Conservation (phyloP, 37 sponge, comb jelly and placozoan species). For the Mnemiopsis leidyi region DNA sequence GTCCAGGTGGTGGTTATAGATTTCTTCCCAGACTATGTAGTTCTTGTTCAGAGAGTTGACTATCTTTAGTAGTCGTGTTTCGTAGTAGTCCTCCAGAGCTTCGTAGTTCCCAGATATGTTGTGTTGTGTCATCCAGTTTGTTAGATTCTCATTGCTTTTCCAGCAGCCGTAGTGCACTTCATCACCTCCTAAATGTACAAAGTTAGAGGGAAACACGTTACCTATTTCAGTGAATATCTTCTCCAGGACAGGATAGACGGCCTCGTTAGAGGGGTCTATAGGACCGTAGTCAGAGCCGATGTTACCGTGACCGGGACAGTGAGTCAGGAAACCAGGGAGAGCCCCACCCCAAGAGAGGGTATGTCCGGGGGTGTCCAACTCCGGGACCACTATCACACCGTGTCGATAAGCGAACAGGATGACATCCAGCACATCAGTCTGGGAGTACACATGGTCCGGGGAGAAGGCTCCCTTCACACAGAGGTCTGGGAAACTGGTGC, state of each 20-base stretch:
- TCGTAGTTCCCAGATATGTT: constrained; percentile 70
- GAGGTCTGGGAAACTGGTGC: constrained; percentile 67
- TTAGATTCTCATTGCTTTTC: constrained; percentile 53
- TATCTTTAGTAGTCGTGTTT: constrained; percentile 36
- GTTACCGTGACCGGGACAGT: constrained; percentile 15
- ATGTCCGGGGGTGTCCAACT: constrained; percentile 73
- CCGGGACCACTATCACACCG: constrained; percentile 66
- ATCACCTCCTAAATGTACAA: constrained; percentile 75
- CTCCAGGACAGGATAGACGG: constrained; percentile 65
- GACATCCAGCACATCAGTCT: constrained; percentile 61
- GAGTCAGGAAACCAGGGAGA: constrained; percentile 39
- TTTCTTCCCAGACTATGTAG: constrained; percentile 75
- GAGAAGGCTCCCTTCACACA: constrained; percentile 65
- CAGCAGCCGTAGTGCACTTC: constrained; percentile 73
- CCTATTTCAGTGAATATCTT: constrained; percentile 67
- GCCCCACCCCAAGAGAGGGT: constrained; percentile 67
- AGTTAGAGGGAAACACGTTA: constrained; percentile 66
- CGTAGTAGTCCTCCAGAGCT: constrained; percentile 70
- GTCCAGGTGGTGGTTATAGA: constrained; percentile 67
- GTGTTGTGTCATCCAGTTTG: constrained; percentile 48
- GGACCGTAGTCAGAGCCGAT: constrained; percentile 67
- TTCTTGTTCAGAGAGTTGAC: constrained; percentile 62
- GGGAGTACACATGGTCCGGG: constrained; percentile 62
- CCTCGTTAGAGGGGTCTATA: constrained; percentile 67
- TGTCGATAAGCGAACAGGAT: constrained; percentile 46